Percentiles rank a stretch among this genome's conserved stretches.
These are phyloP conservation scores for Chromis chromis DNA, from an alignment of 2,797 vertebrate genomes.

Conservation along the genomic window DNA sequence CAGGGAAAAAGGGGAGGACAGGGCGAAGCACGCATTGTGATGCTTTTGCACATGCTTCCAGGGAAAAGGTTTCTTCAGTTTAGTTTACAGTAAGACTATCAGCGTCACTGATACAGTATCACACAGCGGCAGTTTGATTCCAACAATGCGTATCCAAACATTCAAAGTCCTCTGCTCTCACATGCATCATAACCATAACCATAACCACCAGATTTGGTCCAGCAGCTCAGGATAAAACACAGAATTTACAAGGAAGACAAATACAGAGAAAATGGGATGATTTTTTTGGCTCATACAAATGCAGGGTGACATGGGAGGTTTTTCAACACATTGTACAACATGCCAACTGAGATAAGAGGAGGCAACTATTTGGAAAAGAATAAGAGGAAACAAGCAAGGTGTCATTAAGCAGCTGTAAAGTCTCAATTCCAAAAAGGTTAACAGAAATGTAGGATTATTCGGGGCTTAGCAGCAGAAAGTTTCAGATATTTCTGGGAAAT, in stretches of 20 bases:
- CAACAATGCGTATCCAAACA: constrained; percentile 37
- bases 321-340: constrained; percentile 39
- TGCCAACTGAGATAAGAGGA: constrained; percentile 30
- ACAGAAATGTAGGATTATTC: constrained; percentile 17
- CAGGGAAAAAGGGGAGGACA: constrained; percentile 24
- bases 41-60: constrained; percentile 34
- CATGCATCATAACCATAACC: neutral
- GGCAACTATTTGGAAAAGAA: constrained; percentile 9
- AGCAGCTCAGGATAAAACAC: constrained; percentile 26
- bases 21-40: constrained; percentile 8
- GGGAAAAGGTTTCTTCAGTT: constrained; percentile 25
- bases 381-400: constrained; percentile 22
- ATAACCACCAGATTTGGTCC: constrained; percentile 20
- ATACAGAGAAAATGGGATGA: constrained; percentile 3
- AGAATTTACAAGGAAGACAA: neutral
- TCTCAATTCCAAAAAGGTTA: constrained; percentile 20
- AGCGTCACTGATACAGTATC: constrained; percentile 50
- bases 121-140: constrained; percentile 49
- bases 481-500: neutral
- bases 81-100: constrained; percentile 55
- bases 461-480: neutral
- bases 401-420: constrained; percentile 26
- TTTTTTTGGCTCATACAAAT: too few relatives aligned
- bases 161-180: neutral
- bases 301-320: constrained; percentile 10